A percentile compares a stretch with the other conserved stretches of the same genome.
These are phyloP conservation scores for Paelopatides confundens DNA, from an alignment of 53 echinoderm and acorn worm genomes.

Conservation along the genomic window DNA sequence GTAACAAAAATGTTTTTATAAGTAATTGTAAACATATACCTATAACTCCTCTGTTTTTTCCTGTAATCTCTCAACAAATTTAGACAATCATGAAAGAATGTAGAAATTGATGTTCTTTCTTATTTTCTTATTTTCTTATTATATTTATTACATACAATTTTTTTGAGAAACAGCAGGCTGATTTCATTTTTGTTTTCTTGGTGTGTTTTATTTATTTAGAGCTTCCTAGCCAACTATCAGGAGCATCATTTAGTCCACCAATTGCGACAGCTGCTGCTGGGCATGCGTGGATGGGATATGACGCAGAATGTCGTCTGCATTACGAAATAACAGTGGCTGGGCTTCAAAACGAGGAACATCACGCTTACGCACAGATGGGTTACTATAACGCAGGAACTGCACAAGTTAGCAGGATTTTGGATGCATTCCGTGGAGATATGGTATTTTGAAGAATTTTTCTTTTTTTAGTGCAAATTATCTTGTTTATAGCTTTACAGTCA, in stretches of 20 bases:
- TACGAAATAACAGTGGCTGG: constrained; percentile 90
- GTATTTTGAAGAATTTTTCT: constrained; percentile 33
- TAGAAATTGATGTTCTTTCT: no score
- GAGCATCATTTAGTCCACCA: constrained; percentile 73
- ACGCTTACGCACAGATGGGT: constrained; percentile 87
- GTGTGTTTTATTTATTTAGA: constrained; percentile 48
- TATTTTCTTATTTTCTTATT: background rate
- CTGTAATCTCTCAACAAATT: no score
- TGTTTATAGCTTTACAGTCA: no score
- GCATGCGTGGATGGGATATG: constrained; percentile 92
- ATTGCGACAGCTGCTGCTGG: constrained; percentile 88
- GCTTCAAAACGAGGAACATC: constrained; percentile 68
- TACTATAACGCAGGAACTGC: constrained; percentile 65
- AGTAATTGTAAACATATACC: no score
- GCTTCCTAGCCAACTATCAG: constrained; percentile 90
- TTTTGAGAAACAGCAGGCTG: no score
- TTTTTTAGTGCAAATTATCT: background rate
- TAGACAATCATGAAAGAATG: background rate
- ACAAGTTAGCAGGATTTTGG: constrained; percentile 65
- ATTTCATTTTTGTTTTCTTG: background rate
- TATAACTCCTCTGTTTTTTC: no score
- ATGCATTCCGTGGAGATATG: constrained; percentile 79
- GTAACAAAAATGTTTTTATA: no score
- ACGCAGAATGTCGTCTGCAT: constrained; percentile 79
- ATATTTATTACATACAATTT: background rate